Percentiles rank a stretch among this genome's conserved stretches.
These are phyloP conservation scores for Lithosia quadra DNA, from an alignment of 2,888 invertebrate genomes.

Conservation along the genomic window DNA sequence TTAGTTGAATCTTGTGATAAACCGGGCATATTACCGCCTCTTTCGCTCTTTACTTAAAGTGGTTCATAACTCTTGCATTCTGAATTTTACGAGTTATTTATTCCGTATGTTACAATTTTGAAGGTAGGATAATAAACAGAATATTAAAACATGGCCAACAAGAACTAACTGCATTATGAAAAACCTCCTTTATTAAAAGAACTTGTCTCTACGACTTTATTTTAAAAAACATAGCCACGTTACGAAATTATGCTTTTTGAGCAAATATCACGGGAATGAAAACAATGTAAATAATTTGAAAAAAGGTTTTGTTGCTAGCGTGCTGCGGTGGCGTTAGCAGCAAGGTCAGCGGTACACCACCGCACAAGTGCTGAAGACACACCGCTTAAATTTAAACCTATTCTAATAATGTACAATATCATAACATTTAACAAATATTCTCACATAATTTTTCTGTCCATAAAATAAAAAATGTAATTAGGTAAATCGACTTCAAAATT, in stretches of 20 bases:
- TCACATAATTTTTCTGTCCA: background rate
- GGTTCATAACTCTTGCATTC: slow-evolving; percentile 36
- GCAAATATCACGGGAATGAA: slow-evolving; percentile 2
- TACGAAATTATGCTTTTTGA: background rate
- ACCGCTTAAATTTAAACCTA: background rate
- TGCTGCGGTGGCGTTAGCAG: slow-evolving; percentile 12
- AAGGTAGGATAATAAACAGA: background rate
- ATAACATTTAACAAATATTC: background rate
- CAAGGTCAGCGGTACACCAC: slow-evolving; percentile 28
- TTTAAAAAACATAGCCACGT: no score
- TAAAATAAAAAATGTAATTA: background rate
- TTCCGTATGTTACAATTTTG: background rate
- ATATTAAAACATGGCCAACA: background rate
- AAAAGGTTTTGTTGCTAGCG: slow-evolving; percentile 26
- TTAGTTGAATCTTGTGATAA: slow-evolving; percentile 39
- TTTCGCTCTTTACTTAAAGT: slow-evolving; percentile 29
- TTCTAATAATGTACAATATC: background rate
- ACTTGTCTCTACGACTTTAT: background rate
- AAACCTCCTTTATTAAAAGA: background rate
- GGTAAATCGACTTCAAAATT: background rate
- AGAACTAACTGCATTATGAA: background rate
- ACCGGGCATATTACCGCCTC: slow-evolving; percentile 23
- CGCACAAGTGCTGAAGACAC: slow-evolving; percentile 28
- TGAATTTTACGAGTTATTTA: background rate
- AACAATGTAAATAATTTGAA: slow-evolving; percentile 32